Conservation (phyloP, 2,797 vertebrate genomes). For the Sarcoramphus papa region DNA sequence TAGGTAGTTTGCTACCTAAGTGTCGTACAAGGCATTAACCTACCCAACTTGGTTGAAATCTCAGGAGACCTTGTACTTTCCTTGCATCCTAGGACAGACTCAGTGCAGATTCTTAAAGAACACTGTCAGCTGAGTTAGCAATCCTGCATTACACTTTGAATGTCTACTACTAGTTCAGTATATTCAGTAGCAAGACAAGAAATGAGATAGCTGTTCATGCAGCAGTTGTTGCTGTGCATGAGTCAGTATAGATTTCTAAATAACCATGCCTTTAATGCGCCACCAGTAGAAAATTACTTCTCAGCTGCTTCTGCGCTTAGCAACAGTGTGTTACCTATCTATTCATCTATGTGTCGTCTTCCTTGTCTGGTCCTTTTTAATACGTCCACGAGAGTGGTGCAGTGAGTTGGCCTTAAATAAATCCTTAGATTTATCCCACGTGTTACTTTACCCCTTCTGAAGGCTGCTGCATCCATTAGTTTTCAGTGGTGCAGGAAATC, state of each 20-base stretch:
- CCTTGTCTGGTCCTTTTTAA: neutral
- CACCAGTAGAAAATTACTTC: neutral
- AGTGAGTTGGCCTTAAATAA: neutral
- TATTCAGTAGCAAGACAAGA: neutral
- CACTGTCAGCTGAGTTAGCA: neutral
- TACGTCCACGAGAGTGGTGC: neutral
- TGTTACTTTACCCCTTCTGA: neutral
- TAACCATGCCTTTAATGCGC: neutral
- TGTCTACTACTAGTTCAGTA: neutral
- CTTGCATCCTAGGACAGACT: neutral
- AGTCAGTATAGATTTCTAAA: neutral
- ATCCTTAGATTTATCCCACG: neutral
- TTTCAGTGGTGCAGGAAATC: neutral
- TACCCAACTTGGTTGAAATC: neutral
- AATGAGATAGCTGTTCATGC: neutral
- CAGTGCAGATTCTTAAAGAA: neutral
- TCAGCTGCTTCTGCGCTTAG: neutral
- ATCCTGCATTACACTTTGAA: neutral
- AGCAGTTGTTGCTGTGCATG: neutral
- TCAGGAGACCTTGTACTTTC: neutral
- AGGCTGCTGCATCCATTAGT: neutral
- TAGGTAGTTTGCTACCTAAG: neutral
- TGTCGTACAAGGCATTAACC: neutral
- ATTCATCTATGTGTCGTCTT: neutral
- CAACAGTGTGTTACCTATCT: neutral